Base-by-base conservation (phyloP, 2,797 vertebrate species). In the Saxicola maurus region DNA sequence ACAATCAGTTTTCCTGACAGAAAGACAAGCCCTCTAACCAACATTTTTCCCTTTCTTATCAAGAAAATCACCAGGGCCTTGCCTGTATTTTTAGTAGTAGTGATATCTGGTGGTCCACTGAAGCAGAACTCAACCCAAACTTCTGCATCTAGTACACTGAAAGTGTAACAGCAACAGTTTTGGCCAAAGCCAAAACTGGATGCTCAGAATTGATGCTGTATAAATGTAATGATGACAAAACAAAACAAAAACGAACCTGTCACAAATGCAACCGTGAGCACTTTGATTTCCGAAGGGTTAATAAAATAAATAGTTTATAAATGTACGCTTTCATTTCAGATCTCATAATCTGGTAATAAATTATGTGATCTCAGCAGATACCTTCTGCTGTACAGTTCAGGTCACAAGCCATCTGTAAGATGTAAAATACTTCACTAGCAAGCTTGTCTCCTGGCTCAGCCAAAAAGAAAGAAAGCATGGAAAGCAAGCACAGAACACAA, bases 311-410 rank as follows among this genome's bases (percentile, higher is more conserved):
- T 85, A 91, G 66, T 93, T 67, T 94, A 92, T 83, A 94, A 94
- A 86, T 43, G 78, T 92, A 95, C 94, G 93, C 78, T 95, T 96
- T 96, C 88, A 89, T 82, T 95, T 97, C 96, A 97, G 96, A 97
- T 96, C 97, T 97, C 97, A 98, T 97, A 98, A 97, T 97, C 97
- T 96, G 95, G 91, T 86, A 94, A 97, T 94, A 97, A 97, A 97
- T 98, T 97, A 98, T 97, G 97, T 97, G 98, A 98, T 98, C 97
- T 97, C 98, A 98, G 98, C 98, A 98, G 98, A 98, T 99, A 99
- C 99, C 99, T 99, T 99, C 99, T 98, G 98, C 98, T 98, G 98
- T 99, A 99, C 98, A 99, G 99, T 98, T 99, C 98, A 97, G 98
- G 98, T 99, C 98, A 98, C 98, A 99, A 98, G 99, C 98, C 98